Percentiles rank a stretch among this genome's conserved stretches.
phyloP scores from a whole-genome alignment of 2,113 vertebrate genomes.

The Tretioscincus oriximinensis region DNA sequence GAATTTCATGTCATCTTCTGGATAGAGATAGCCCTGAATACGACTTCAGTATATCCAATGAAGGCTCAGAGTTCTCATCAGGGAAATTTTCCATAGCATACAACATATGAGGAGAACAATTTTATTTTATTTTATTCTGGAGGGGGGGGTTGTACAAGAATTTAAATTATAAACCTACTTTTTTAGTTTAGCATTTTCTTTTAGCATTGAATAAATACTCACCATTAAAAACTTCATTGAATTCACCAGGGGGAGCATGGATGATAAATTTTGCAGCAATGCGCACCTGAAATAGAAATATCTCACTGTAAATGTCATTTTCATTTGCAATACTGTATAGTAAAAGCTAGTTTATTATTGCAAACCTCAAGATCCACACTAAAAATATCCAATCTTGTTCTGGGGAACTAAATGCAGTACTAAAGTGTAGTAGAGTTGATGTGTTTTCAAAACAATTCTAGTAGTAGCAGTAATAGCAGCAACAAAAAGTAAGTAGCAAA shows the following conservation, averaged over 20 bases:
- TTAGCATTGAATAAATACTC: conserved; percentile 62
- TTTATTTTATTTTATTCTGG: no score
- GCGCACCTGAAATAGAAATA: conserved; percentile 82
- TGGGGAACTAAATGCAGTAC: not conserved
- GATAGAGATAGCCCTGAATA: no score
- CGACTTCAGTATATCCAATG: no score
- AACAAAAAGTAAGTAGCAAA: not conserved
- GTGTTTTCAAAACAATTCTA: not conserved
- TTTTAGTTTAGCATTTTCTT: no score
- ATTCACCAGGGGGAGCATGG: conserved; percentile 94
- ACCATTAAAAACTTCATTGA: conserved; percentile 98
- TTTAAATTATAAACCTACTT: no score
- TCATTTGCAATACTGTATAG: not conserved
- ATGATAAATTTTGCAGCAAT: conserved; percentile 95
- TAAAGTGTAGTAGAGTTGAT: not conserved
- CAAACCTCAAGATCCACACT: not conserved
- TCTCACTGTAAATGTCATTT: not conserved
- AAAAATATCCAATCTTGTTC: not conserved
- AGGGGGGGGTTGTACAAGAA: no score
- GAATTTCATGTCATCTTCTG: no score
- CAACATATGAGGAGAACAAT: no score
- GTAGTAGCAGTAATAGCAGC: not conserved
- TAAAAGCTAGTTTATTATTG: not conserved
- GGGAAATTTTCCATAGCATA: no score
- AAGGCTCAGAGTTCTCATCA: no score